Evolutionary conservation across 2,888 invertebrate genomes (phyloP).

Genomic region (Nebria brevicollis): DNA sequence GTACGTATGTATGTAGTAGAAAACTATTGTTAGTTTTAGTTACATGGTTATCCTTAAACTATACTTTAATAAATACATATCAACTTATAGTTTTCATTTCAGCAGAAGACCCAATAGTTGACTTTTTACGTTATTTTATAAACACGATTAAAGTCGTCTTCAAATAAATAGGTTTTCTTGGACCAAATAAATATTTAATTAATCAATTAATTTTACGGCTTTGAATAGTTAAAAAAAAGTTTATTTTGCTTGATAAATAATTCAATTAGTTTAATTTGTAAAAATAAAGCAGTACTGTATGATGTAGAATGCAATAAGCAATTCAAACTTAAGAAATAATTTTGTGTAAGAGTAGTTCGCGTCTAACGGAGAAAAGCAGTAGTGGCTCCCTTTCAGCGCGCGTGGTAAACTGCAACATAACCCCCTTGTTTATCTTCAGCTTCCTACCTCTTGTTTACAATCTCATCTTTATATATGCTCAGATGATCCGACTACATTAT

Average conservation of each 20-base stretch:
- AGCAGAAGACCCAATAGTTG: no score
- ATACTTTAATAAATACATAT: not conserved
- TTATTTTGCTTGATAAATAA: no score
- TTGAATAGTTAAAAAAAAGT: no score
- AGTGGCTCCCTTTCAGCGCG: not conserved
- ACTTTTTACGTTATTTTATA: no score
- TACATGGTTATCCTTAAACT: not conserved
- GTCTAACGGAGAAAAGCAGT: not conserved
- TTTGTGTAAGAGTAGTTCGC: not conserved
- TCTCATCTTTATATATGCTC: constrained; percentile 46
- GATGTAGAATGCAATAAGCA: no score
- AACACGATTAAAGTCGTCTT: no score
- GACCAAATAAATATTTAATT: no score
- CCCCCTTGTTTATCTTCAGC: constrained; percentile 40
- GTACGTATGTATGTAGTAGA: not conserved
- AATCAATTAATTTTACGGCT: no score
- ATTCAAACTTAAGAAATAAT: not conserved
- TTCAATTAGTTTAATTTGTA: no score
- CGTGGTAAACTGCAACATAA: constrained; percentile 22
- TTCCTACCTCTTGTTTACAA: constrained; percentile 46
- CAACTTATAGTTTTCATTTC: no score
- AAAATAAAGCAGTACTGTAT: no score
- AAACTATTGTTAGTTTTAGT: not conserved
- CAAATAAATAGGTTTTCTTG: no score
- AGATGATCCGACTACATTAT: constrained; percentile 47